Evolutionary conservation across 2,797 vertebrate genomes (phyloP), one percentile per base, ranked within the genome.

Genomic region (Pseudochromis fuscus): DNA sequence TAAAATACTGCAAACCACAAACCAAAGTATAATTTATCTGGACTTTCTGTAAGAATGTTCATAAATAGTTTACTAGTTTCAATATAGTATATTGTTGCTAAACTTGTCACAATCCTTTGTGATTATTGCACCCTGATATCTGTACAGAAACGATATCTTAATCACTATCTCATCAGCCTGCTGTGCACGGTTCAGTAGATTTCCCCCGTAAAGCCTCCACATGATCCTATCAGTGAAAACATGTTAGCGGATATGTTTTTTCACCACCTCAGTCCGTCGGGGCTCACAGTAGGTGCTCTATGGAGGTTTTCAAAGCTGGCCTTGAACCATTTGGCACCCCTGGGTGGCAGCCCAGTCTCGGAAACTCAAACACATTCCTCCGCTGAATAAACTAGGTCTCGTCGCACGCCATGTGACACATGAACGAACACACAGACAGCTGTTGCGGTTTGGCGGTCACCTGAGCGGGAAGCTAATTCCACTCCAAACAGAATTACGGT

Each of bases 401-500:
- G 42, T 73, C 24, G 79, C 86, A 79, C 50, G 51, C 72, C 85
- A 66, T 87, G 85, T 87, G 81, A 79, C 81, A 84, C 73, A 72
- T 49, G 30, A n/a, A 59, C 63, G 38, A 30, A 60, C 52, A 80
- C 76, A 66, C 81, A 87, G 74, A 84, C 94, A 94, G 94, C 93
- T 94, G 94, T 82, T 94, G 92, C 25, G 89, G 92, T 93, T 92
- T 93, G 93, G 92, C 64, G 79, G 91, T 91, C 92, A 93, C 90
- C 91, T 94, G 92, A 93, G 89, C 85, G 72, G 88, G 83, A 89
- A 91, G 85, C 88, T 93, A 93, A 94, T 93, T 93, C 89, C 90
- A 93, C 87, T 93, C 91, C 86, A 94, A 94, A 94, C 90, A 93
- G 91, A 94, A 93, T 94, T 93, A 93, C 90, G 87, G 87, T 77